Evolutionary conservation across 2,888 invertebrate genomes (phyloP).

Genomic region (Drosophila picticornis): DNA sequence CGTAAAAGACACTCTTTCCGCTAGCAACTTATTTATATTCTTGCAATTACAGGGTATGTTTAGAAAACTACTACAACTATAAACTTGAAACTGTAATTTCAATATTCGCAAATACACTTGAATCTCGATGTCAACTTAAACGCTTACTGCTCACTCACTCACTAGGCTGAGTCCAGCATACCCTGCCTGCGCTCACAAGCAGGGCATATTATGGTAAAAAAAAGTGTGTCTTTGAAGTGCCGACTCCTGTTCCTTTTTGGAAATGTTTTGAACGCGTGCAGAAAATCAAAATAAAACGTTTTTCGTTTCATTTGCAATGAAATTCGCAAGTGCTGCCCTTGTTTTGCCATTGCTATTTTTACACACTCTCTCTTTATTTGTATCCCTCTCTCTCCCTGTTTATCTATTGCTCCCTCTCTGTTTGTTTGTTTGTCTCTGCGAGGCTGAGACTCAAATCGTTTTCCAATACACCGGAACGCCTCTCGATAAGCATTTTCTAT

Average conservation of each 20-base stretch:
- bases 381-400: constrained; percentile 1
- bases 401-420: background rate
- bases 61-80: background rate
- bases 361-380: constrained; percentile 1
- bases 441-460: constrained; percentile 56
- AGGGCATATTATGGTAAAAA: constrained; percentile 24
- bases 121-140: background rate
- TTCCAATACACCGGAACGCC: constrained; percentile 62
- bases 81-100: background rate
- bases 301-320: constrained; percentile 81
- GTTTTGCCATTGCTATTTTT: constrained; percentile 41
- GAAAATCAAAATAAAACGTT: constrained; percentile 79
- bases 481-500: constrained; percentile 53
- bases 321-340: constrained; percentile 73
- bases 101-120: background rate
- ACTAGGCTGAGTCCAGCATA: background rate
- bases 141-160: background rate
- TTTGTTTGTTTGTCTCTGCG: constrained; percentile 37
- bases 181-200: background rate
- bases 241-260: constrained; percentile 9
- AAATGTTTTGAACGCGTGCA: constrained; percentile 64
- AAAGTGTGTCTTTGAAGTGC: constrained; percentile 68
- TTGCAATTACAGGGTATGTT: background rate
- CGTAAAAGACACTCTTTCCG: background rate
- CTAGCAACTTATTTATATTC: background rate